phyloP scores from a whole-genome alignment of 2,888 invertebrate genomes.

The Dilophus febrilis region DNA sequence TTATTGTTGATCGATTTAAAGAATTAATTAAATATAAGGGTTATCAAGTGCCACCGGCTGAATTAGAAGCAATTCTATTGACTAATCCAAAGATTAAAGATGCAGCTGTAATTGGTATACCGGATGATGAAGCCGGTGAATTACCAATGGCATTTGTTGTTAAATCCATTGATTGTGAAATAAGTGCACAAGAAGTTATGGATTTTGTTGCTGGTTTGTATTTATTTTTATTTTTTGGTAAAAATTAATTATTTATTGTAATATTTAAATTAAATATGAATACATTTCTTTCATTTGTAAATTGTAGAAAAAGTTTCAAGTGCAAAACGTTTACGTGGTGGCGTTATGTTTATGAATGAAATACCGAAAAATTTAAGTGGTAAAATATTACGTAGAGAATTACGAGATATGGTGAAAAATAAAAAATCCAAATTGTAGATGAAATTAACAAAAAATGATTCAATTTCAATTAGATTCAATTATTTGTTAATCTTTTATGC shows the following conservation, averaged over 20 bases:
- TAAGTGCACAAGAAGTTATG: slow-evolving; percentile 38
- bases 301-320: slow-evolving; percentile 36
- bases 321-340: slow-evolving; percentile 57
- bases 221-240: too few relatives aligned
- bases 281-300: not conserved
- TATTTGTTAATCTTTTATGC: too few relatives aligned
- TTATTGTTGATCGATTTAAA: slow-evolving; percentile 69
- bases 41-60: slow-evolving; percentile 74
- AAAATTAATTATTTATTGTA: too few relatives aligned
- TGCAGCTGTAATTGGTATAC: slow-evolving; percentile 63
- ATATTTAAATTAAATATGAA: too few relatives aligned
- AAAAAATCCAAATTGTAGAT: too few relatives aligned
- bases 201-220: slow-evolving; percentile 34
- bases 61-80: slow-evolving; percentile 63
- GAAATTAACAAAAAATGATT: too few relatives aligned
- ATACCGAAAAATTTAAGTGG: slow-evolving; percentile 65
- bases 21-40: slow-evolving; percentile 85
- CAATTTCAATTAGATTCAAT: too few relatives aligned
- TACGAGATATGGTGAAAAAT: slow-evolving; percentile 21
- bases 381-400: slow-evolving; percentile 50
- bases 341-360: slow-evolving; percentile 51
- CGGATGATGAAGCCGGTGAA: slow-evolving; percentile 56
- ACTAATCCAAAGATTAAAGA: slow-evolving; percentile 54
- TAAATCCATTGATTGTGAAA: slow-evolving; percentile 32
- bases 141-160: slow-evolving; percentile 62